Percentiles rank a stretch among this genome's conserved stretches.
Conservation (phyloP, 2,797 vertebrate species). For the Scyliorhinus canicula region DNA sequence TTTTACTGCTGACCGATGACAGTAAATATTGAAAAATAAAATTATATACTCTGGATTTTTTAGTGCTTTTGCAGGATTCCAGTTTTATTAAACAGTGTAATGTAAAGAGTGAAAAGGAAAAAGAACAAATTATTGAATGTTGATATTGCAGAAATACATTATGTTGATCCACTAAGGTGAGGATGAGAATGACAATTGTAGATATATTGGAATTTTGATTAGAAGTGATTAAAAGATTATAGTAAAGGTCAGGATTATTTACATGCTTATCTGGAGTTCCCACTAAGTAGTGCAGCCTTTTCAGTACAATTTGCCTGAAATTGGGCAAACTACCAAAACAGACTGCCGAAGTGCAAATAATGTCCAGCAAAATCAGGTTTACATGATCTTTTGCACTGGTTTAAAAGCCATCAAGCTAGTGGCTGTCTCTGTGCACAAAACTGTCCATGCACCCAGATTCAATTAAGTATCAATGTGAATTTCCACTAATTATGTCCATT, state of each 20-base stretch:
- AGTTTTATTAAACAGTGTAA: not conserved
- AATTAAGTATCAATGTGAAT: not conserved
- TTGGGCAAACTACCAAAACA: not conserved
- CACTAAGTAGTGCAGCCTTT: not conserved
- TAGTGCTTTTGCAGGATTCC: not conserved
- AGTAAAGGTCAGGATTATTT: not conserved
- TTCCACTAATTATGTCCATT: not conserved
- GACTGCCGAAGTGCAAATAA: not conserved
- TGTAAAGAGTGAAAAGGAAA: not conserved
- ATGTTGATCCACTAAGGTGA: not conserved
- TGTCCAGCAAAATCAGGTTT: not conserved
- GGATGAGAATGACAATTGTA: not conserved
- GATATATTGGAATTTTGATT: not conserved
- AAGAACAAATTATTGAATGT: not conserved
- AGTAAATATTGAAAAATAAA: not conserved
- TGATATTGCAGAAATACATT: not conserved
- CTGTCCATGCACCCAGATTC: not conserved
- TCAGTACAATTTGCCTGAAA: not conserved
- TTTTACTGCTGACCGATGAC: not conserved
- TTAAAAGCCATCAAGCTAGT: not conserved
- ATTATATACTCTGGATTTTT: not conserved
- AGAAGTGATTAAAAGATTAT: slow-evolving; percentile 13
- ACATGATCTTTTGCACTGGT: not conserved
- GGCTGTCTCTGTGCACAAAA: not conserved
- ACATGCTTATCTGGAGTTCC: not conserved